Base-by-base conservation (phyloP, 2,888 invertebrate species). In the Tipula vernalis region DNA sequence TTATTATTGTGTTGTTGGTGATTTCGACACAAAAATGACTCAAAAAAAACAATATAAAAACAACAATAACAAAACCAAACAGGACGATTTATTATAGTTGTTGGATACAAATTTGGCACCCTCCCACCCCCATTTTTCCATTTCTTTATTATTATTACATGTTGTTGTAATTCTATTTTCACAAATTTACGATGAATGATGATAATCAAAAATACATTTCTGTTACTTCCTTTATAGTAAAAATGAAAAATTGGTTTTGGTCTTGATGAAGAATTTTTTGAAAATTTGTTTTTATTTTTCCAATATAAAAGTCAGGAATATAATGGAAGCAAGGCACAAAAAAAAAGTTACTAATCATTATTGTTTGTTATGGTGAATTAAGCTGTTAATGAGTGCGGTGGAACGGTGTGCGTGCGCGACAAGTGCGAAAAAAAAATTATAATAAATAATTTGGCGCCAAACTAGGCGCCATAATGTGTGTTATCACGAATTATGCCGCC, bases 151-250 rank as follows among this genome's bases (percentile, higher is more conserved):
- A 39, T 39, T 39, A 39, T 39, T 39, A 39, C 6, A 39, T 71
- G 71, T 71, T 71, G 18, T 71, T 71, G 71, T 71, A 71, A 71
- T 71, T 71, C 71, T 71, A 71, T 71, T 71, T 71, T 71, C 71
- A 71, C 71, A 71, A 71, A 71, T 71, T 71, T 71, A 71, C 71
- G 71, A 71, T 71, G 71, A 71, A 71, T 71, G 71, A 71, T 71
- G 71, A 71, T 71, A 71, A 71, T 71, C 71, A 71, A 71, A 71
- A 71, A 71, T 71, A 71, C 71, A 71, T 71, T 71, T 71, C 28
- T 71, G 71, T 71, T 71, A 71, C 28, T 71, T 71, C 71, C 71
- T 71, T 71, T 71, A 71, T 71, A 71, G 71, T 71, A 71, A 71
- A 71, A 71, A 71, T 71, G 71, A 71, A 71, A 71, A 71, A 71